A percentile compares a stretch with the other conserved stretches of the same genome.
Evolutionary conservation across 2,888 invertebrate genomes (phyloP).

Genomic region (Perizoma affinitatum): DNA sequence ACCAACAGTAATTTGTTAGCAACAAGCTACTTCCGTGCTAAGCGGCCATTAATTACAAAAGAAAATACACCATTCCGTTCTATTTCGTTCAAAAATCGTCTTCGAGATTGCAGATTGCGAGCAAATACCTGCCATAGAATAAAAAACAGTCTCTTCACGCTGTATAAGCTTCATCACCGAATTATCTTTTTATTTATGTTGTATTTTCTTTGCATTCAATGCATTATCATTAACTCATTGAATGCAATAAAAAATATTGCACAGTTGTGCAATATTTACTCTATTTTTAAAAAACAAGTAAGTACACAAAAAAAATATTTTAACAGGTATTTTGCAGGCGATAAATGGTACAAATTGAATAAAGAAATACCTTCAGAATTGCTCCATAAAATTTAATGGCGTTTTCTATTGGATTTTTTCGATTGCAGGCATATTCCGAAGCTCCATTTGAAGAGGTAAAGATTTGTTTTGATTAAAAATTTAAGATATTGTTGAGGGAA

Average conservation of each 20-base stretch:
- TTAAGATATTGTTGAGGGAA: background rate
- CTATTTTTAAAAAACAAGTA: no score
- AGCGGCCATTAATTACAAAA: constrained; percentile 44
- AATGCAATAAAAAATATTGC: no score
- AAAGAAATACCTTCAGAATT: constrained; percentile 44
- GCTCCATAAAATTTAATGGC: constrained; percentile 63
- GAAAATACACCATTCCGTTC: constrained; percentile 43
- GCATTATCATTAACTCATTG: no score
- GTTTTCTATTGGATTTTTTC: constrained; percentile 60
- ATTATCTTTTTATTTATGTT: background rate
- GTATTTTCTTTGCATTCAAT: no score
- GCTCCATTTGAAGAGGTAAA: constrained; percentile 4
- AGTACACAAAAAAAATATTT: no score
- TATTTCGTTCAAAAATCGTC: constrained; percentile 47
- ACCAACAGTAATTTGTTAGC: background rate
- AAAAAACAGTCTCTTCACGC: background rate
- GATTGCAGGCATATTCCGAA: constrained; percentile 47
- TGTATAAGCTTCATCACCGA: background rate
- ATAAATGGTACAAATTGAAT: constrained; percentile 8
- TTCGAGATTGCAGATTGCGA: constrained; percentile 41
- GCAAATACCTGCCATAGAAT: constrained; percentile 43
- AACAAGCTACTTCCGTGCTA: constrained; percentile 22
- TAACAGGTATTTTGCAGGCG: constrained; percentile 1
- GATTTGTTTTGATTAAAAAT: constrained; percentile 11
- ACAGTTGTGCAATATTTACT: no score